phyloP scores from a whole-genome alignment of 2,888 invertebrate genomes.

The Anarsia innoxiella region DNA sequence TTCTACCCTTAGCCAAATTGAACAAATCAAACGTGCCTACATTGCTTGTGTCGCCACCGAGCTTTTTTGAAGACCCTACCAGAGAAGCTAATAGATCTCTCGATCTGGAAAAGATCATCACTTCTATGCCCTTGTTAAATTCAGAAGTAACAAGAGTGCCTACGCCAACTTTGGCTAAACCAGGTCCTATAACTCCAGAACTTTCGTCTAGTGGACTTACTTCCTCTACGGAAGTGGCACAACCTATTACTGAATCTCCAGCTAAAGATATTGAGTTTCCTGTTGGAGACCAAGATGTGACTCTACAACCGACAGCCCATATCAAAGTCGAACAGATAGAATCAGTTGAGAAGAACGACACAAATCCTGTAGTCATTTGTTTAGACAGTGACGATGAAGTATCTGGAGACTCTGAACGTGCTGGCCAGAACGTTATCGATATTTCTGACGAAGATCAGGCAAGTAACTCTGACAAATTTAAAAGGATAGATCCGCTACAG shows the following conservation, averaged over 20 bases:
- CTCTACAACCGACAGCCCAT: too few relatives aligned
- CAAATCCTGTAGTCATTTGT: constrained; percentile 31
- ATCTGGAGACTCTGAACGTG: constrained; percentile 9
- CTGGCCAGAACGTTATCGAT: constrained; percentile 26
- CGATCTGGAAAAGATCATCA: constrained; percentile 57
- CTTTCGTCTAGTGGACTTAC: too few relatives aligned
- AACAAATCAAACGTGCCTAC: constrained; percentile 37
- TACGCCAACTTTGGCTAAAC: background rate
- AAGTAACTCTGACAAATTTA: background rate
- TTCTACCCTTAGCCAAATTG: constrained; percentile 51
- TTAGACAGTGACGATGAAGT: constrained; percentile 62
- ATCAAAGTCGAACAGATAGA: too few relatives aligned
- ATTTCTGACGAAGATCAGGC: constrained; percentile 32
- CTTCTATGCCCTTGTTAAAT: constrained; percentile 19
- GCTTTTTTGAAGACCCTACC: constrained; percentile 38
- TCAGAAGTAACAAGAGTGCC: background rate
- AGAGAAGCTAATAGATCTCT: constrained; percentile 58
- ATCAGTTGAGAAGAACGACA: too few relatives aligned
- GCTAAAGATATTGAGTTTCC: constrained; percentile 7
- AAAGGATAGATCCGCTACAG: constrained; percentile 8
- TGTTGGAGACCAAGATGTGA: too few relatives aligned
- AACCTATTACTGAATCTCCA: constrained; percentile 7
- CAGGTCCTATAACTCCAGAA: too few relatives aligned
- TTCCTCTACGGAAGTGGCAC: too few relatives aligned
- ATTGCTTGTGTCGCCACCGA: constrained; percentile 28